phyloP scores from a whole-genome alignment of 2,888 invertebrate species.

The Pristionchus entomophagus region DNA sequence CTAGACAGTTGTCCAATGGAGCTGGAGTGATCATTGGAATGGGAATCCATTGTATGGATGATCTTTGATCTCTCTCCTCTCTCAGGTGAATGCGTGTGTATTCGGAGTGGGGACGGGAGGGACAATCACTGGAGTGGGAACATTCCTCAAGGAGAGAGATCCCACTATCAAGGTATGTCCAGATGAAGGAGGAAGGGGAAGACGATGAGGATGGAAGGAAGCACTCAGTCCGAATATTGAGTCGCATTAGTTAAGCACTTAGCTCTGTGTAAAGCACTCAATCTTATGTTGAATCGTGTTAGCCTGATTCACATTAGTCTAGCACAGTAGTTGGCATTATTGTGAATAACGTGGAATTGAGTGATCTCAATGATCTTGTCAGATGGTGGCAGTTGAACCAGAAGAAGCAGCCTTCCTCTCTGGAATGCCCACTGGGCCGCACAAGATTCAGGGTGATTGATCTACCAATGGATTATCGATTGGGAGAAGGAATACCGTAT shows the following conservation, averaged over 20 bases:
- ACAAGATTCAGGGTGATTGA: conserved; percentile 70
- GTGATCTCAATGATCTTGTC: too few relatives aligned
- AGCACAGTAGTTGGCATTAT: too few relatives aligned
- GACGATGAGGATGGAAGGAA: too few relatives aligned
- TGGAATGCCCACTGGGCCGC: conserved; percentile 68
- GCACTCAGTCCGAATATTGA: neutral
- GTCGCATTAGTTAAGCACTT: too few relatives aligned
- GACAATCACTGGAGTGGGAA: conserved; percentile 73
- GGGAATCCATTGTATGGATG: neutral
- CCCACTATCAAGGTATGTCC: conserved; percentile 61
- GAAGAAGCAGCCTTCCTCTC: conserved; percentile 70
- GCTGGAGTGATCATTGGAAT: neutral
- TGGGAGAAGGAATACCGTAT: neutral
- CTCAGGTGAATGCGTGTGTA: conserved; percentile 66
- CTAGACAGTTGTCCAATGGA: neutral
- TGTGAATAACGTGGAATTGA: too few relatives aligned
- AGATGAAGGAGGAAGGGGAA: too few relatives aligned
- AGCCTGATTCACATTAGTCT: too few relatives aligned
- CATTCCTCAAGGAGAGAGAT: conserved; percentile 67
- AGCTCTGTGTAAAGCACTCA: too few relatives aligned
- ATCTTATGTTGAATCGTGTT: too few relatives aligned
- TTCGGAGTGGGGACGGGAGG: conserved; percentile 74
- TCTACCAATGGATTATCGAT: neutral
- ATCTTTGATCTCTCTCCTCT: neutral
- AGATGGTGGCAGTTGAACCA: conserved; percentile 72